These are phyloP conservation scores for Pan troglodytes DNA, from an alignment of 2,113 vertebrate genomes.

Conservation along the genomic window NHGRI_mPanTro3-v2.1_pri NC_072407.2:72617501-72618000, in stretches of 20 bases:
- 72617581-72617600: neutral
- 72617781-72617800: rapidly evolving
- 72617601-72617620: neutral
- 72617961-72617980: rapidly evolving
- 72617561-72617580: rapidly evolving
- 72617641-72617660: too few relatives aligned
- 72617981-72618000: neutral
- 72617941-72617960: neutral
- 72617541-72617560: too few relatives aligned
- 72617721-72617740: rapidly evolving
- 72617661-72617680: neutral
- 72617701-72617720: rapidly evolving
- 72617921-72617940: neutral
- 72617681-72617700: rapidly evolving
- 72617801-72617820: neutral
- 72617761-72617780: neutral
- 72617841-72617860: neutral
- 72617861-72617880: neutral
- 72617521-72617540: rapidly evolving
- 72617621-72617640: too few relatives aligned
- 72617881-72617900: neutral
- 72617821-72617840: neutral
- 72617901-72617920: neutral
- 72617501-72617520: neutral
- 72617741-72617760: rapidly evolving